Evolutionary conservation across 2,888 invertebrate genomes (phyloP), one percentile per base, ranked within the genome.

Genomic region (Ligdia adustata): DNA sequence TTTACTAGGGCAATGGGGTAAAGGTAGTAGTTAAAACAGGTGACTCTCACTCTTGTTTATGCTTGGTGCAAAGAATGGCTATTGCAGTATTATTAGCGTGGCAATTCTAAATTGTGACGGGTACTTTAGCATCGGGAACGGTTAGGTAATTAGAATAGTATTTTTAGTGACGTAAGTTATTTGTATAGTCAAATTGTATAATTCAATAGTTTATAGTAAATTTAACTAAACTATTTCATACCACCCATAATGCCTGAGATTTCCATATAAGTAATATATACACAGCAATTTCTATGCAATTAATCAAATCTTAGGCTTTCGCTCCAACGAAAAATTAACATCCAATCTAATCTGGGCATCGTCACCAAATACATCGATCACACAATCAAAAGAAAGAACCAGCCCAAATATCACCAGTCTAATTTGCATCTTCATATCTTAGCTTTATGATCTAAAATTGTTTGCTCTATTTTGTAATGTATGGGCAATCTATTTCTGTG

Each of bases 361-460:
- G 69, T 70, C 68, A 60, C 65, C 66, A 62, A 66, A 66, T 59
- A 60, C 69, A 75, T 76, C 75, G 67, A 72, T 64, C 75, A 79
- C 71, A 55, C 14, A 33, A 43, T 49, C 32, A 11, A 9, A 11
- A 2, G 9, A 11, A 22, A 22, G n/a, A 20, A 22, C n/a, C 6
- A 22, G 2, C 22, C 7, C 22, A 9, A 18, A 9, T 2, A 11
- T 7, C 5, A 16, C 2, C 27, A 39, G 9, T 6, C 9, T 13
- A 35, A 34, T 5, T 13, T 16, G 3, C 6, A 2, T n/a, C 29
- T 40, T 40, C 28, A n/a, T 7, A 2, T n/a, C 5, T 31, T 9
- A 1, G 5, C 3, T 1, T 4, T 33, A 49, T 5, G 27, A 18
- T 34, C 9, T 6, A 24, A 12, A 32, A 26, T 34, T 24, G 33